These are phyloP conservation scores for Peromyscus nudipes DNA, from an alignment of 2,797 vertebrate genomes.

Conservation along the genomic window DNA sequence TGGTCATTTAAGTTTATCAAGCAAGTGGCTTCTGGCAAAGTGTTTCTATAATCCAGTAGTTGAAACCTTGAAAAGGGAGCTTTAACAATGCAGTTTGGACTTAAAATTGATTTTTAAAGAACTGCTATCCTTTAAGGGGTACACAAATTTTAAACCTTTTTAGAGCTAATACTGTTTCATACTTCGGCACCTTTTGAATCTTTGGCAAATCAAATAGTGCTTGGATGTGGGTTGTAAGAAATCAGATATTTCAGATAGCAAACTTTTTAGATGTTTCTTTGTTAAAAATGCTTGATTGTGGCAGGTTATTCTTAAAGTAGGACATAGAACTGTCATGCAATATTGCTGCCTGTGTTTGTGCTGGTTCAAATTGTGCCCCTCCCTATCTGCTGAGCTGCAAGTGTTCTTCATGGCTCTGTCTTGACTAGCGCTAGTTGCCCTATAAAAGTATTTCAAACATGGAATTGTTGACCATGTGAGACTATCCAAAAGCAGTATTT, in stretches of 20 bases:
- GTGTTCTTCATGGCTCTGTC: not conserved
- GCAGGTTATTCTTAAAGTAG: not conserved
- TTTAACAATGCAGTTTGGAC: constrained; percentile 39
- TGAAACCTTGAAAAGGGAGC: constrained; percentile 15
- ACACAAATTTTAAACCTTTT: not conserved
- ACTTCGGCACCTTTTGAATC: not conserved
- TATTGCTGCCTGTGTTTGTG: not conserved
- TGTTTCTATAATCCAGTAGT: not conserved
- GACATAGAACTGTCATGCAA: not conserved
- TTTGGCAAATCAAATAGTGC: not conserved
- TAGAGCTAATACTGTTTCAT: constrained; percentile 8
- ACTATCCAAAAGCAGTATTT: constrained; percentile 40
- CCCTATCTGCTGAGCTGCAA: not conserved
- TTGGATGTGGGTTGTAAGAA: not conserved
- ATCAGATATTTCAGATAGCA: constrained; percentile 7
- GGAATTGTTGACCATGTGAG: not conserved
- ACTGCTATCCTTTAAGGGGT: not conserved
- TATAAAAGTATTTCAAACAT: constrained; percentile 10
- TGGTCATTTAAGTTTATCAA: constrained; percentile 28
- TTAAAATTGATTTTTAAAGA: constrained; percentile 18
- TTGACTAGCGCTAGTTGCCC: not conserved
- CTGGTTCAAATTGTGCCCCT: not conserved
- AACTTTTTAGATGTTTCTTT: not conserved
- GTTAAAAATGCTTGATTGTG: not conserved
- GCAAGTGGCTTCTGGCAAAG: not conserved